phyloP scores from a whole-genome alignment of 2,113 vertebrate species.

The Nicator chloris region DNA sequence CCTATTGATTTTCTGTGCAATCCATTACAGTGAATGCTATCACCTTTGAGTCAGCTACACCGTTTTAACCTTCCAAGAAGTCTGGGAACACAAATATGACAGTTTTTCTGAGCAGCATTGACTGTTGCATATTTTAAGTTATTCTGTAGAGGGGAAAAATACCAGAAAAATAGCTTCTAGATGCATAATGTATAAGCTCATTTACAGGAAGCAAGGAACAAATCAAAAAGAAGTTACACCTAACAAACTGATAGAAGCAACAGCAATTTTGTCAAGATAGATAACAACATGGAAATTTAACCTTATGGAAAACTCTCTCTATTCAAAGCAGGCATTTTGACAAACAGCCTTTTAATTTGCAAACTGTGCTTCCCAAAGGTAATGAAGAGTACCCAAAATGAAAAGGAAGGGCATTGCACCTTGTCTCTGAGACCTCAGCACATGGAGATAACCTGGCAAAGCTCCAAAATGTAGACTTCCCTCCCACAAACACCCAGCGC shows the following conservation, averaged over 20 bases:
- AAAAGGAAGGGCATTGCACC: neutral
- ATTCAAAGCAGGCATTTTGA: neutral
- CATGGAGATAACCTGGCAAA: neutral
- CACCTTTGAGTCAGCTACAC: neutral
- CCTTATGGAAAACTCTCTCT: neutral
- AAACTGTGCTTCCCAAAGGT: neutral
- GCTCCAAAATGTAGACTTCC: neutral
- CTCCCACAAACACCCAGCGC: neutral
- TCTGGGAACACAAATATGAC: neutral
- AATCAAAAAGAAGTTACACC: neutral
- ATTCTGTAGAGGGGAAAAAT: conserved; percentile 8
- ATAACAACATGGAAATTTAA: neutral
- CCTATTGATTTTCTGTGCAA: conserved; percentile 1
- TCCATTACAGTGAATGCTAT: neutral
- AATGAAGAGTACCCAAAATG: neutral
- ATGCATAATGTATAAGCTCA: neutral
- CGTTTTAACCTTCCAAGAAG: neutral
- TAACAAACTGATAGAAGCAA: neutral
- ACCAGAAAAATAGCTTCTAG: neutral
- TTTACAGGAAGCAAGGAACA: neutral
- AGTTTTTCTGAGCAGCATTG: neutral
- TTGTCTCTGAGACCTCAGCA: neutral
- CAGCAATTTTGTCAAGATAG: neutral
- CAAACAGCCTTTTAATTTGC: neutral
- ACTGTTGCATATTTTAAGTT: neutral